A percentile compares a stretch with the other conserved stretches of the same genome.
Conservation (phyloP, 2,797 vertebrate genomes). For the Enteromius radiatus region DNA sequence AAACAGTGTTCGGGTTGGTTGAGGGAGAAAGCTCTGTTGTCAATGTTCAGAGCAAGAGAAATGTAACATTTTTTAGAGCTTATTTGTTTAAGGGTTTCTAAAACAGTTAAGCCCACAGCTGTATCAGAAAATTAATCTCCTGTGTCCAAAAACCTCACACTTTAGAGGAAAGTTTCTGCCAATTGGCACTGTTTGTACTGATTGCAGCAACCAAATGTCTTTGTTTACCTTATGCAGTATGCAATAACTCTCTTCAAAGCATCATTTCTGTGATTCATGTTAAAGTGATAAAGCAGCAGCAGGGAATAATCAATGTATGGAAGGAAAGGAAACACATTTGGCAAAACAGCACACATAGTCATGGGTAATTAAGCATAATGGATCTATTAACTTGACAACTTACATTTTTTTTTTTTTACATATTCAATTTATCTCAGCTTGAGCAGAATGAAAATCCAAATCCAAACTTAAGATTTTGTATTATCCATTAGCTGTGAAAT, state of each 20-base stretch:
- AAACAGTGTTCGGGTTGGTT: not conserved
- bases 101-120: not conserved
- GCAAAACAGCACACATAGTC: conserved; percentile 42
- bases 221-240: conserved; percentile 49
- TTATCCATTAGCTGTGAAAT: not conserved
- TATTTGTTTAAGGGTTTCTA: not conserved
- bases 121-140: not conserved
- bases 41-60: not conserved
- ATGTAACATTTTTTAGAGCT: not conserved
- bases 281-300: conserved; percentile 37
- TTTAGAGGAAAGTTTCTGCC: conserved; percentile 22
- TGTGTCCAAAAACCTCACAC: not conserved
- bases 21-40: not conserved
- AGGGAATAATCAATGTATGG: conserved; percentile 25
- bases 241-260: conserved; percentile 43
- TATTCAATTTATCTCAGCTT: not conserved
- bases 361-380: conserved; percentile 46
- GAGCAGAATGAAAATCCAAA: conserved; percentile 2
- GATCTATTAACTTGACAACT: conserved; percentile 46
- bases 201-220: conserved; percentile 35
- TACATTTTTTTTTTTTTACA: conserved; percentile 19
- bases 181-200: conserved; percentile 33
- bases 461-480: not conserved
- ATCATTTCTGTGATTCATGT: conserved; percentile 16
- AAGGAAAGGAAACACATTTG: conserved; percentile 24